phyloP scores from a whole-genome alignment of 2,888 invertebrate species.

The Meiosimyza decipiens region DNA sequence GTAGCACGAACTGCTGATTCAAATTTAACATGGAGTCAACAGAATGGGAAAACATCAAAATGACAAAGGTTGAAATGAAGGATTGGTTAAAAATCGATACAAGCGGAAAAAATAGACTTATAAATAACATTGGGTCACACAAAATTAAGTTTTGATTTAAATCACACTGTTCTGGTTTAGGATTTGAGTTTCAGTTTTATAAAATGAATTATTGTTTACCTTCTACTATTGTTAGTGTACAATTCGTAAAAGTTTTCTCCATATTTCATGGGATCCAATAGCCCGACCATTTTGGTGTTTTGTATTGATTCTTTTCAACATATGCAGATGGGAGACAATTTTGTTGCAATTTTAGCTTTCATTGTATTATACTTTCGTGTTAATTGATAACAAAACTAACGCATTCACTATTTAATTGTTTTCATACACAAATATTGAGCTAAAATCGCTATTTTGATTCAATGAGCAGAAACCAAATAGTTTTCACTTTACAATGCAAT shows the following conservation, averaged over 20 bases:
- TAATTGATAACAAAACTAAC: not conserved
- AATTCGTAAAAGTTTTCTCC: conserved; percentile 67
- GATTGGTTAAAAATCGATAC: conserved; percentile 29
- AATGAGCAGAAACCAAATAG: not conserved
- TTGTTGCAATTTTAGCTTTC: not conserved
- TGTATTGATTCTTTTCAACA: conserved; percentile 10
- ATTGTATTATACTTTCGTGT: not conserved
- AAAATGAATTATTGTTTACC: conserved; percentile 48
- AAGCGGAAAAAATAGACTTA: not conserved
- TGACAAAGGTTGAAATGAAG: conserved; percentile 47
- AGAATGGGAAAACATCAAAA: conserved; percentile 43
- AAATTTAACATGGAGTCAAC: conserved; percentile 27
- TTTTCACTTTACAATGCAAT: not conserved
- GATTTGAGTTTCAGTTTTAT: not conserved
- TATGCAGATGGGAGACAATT: not conserved
- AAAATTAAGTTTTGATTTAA: no score
- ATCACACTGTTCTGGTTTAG: no score
- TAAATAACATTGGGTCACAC: no score
- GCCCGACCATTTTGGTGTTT: conserved; percentile 60
- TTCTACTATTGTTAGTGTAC: conserved; percentile 63
- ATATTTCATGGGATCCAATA: conserved; percentile 66
- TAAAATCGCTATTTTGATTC: not conserved
- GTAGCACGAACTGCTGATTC: conserved; percentile 5
- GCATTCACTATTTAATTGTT: not conserved
- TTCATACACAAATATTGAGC: not conserved